A percentile compares a stretch with the other conserved stretches of the same genome.
Conservation (phyloP, 2,797 vertebrate genomes). For the Avahi laniger region DNA sequence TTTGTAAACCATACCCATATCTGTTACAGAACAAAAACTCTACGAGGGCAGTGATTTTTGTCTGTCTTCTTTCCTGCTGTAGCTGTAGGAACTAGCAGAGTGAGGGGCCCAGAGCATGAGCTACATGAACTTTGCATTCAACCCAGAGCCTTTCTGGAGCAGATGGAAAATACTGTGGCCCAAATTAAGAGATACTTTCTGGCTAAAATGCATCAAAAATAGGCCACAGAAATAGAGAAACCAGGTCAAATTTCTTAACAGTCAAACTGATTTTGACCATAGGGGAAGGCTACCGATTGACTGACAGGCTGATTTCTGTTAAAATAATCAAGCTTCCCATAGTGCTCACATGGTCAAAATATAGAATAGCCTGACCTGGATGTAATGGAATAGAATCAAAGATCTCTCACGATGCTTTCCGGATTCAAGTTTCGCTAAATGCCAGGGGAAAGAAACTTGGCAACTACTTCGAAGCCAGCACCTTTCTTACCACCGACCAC, state of each 20-base stretch:
- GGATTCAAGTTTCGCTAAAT: neutral
- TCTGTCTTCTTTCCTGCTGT: neutral
- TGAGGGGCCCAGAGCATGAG: neutral
- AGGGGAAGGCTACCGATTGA: neutral
- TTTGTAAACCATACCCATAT: neutral
- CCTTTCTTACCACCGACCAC: constrained; percentile 15
- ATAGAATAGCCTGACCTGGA: neutral
- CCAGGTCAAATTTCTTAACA: neutral
- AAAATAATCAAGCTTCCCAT: neutral
- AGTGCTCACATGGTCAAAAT: neutral
- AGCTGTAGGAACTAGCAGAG: neutral
- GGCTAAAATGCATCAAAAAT: neutral
- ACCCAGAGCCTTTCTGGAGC: neutral
- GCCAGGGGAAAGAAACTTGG: neutral
- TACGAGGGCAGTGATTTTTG: neutral
- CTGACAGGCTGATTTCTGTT: neutral
- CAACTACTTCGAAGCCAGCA: neutral
- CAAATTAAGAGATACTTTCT: constrained; percentile 6
- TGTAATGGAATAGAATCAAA: neutral
- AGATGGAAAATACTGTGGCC: neutral
- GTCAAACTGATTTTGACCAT: neutral
- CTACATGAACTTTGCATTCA: neutral
- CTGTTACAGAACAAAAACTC: neutral
- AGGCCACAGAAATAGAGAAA: neutral
- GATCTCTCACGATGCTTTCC: neutral